Base-by-base conservation (phyloP, 2,113 vertebrate species). In the Phalacrocorax brasilianus region DNA sequence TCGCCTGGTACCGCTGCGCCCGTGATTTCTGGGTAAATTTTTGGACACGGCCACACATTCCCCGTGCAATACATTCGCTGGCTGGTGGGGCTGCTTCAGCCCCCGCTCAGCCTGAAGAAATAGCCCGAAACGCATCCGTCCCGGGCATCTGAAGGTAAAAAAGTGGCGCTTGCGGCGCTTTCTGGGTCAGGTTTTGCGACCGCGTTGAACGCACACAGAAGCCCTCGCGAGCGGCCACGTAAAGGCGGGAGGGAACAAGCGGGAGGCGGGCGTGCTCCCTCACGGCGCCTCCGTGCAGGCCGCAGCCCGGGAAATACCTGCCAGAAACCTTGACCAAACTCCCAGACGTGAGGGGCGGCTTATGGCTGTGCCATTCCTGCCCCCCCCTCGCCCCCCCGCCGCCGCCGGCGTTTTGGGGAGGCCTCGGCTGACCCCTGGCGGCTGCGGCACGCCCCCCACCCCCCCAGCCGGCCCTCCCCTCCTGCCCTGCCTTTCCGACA, bases 371-470 rank as follows among this genome's bases (percentile, higher is more conserved):
- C 53, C 53, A 4, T 12, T 19, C 6, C 38, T 38, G 35, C 38
- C 38, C 38, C 38, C 9, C 38, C 38, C 38, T 8, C 38, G 9
- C 38, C 38, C 38, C 38, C 38, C 38, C 38, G 52, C 24, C 9
- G 45, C 35, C 9, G 45, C 45, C 49, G 49, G 22, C 28, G 4
- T 0, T n/a, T 44, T 35, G 62, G 63, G 28, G 74, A 44, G 92
- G 94, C 89, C 94, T 97, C 38, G 88, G 66, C 93, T 75, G 98
- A 91, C 98, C 97, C 88, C 98, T 97, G 89, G 79, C 50, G 97
- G 96, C 72, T 22, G 40, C 42, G 42, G 42, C 42, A 16, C 42
- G 12, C 42, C 42, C 42, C 42, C 42, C 12, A 13, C 38, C 23
- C 4, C 18, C n/a, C 35, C 14, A 8, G 20, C 44, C 30, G 6